Percentiles rank a stretch among this genome's conserved stretches.
Conservation (phyloP, 1,140 invertebrate genomes). For the Parapsyche elsis region DNA sequence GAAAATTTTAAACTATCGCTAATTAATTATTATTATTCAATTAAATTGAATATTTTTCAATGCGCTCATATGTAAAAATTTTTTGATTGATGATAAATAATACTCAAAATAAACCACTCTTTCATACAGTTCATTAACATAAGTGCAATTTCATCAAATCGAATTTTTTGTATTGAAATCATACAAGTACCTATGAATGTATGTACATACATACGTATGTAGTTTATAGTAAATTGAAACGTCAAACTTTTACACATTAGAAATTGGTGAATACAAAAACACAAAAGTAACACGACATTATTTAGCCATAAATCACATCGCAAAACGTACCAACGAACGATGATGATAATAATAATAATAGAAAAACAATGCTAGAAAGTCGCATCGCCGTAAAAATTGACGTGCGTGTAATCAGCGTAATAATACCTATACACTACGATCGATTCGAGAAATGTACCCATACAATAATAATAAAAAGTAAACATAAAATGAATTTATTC, state of each 20-base stretch:
- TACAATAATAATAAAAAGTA: background rate
- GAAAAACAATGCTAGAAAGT: slow-evolving; percentile 17
- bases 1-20: background rate
- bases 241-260: too few species aligned
- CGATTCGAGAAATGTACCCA: background rate
- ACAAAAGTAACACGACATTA: background rate
- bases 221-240: too few species aligned
- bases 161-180: too few species aligned
- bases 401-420: background rate
- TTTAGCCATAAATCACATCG: slow-evolving; percentile 14
- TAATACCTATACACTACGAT: slow-evolving; percentile 2
- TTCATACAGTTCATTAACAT: too few species aligned
- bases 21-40: background rate
- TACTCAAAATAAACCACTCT: too few species aligned
- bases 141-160: too few species aligned
- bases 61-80: too few species aligned
- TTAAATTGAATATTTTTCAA: background rate
- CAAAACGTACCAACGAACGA: background rate
- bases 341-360: background rate
- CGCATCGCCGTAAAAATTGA: background rate
- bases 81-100: too few species aligned
- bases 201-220: too few species aligned
- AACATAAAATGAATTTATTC: background rate
- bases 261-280: too few species aligned
- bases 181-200: too few species aligned